Conservation (phyloP, 92 coral and sea anemone species). For the Palythoa grandis region DNA sequence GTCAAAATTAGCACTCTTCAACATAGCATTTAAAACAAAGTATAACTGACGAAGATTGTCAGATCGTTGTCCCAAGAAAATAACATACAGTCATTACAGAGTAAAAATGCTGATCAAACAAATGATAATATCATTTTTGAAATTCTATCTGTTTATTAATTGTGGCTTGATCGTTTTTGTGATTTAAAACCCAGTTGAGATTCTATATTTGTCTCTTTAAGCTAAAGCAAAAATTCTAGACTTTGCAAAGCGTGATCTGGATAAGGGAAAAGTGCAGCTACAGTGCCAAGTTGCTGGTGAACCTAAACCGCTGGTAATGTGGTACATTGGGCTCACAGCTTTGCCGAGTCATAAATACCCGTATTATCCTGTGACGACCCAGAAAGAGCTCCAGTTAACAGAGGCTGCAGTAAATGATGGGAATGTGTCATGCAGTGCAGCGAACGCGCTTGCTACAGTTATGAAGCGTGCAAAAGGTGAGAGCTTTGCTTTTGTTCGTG, state of each 20-base stretch:
- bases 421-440: slow-evolving; percentile 75
- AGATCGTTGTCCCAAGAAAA: too few relatives aligned
- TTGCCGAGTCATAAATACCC: slow-evolving; percentile 72
- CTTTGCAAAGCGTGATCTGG: slow-evolving; percentile 39
- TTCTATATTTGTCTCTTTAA: slow-evolving; percentile 33
- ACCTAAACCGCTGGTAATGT: slow-evolving; percentile 71
- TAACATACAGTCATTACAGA: too few relatives aligned
- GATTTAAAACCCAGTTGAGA: background rate
- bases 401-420: slow-evolving; percentile 52
- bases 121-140: too few relatives aligned
- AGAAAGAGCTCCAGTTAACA: slow-evolving; percentile 61
- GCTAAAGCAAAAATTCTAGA: slow-evolving; percentile 65
- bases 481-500: background rate
- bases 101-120: too few relatives aligned
- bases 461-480: slow-evolving; percentile 74
- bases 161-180: background rate
- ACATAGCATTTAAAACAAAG: too few relatives aligned
- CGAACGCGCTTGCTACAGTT: slow-evolving; percentile 72
- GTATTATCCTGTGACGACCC: slow-evolving; percentile 56
- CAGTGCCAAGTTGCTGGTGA: slow-evolving; percentile 72
- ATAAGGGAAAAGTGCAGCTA: slow-evolving; percentile 43
- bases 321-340: slow-evolving; percentile 68
- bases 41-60: too few relatives aligned
- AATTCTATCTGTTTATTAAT: too few relatives aligned
- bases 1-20: too few relatives aligned